Percentiles rank a stretch among this genome's conserved stretches.
Evolutionary conservation across 1,140 invertebrate genomes (phyloP).

Genomic region (Leptopilina clavipes): DNA sequence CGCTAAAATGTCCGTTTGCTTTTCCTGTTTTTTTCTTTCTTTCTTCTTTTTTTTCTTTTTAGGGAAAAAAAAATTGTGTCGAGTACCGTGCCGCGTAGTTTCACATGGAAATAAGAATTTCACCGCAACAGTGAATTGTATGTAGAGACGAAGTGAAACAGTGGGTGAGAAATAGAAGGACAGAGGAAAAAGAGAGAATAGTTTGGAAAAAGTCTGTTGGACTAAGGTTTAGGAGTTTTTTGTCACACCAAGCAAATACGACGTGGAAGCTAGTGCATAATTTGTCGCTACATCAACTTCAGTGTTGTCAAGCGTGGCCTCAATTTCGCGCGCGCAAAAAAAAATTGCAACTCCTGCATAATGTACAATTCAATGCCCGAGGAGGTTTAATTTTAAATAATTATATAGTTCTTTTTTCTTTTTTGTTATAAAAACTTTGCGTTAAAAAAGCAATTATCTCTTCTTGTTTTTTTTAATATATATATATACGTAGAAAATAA

Average conservation of each 20-base stretch:
- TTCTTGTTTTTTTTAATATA: too few species aligned
- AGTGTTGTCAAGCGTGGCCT: not conserved
- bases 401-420: not conserved
- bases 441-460: too few species aligned
- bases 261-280: slow-evolving; percentile 14
- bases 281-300: slow-evolving; percentile 11
- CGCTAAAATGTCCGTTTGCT: slow-evolving; percentile 23
- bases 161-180: not conserved
- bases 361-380: slow-evolving; percentile 12
- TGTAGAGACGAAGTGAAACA: slow-evolving; percentile 3
- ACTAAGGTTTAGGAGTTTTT: slow-evolving; percentile 13
- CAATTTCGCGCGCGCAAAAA: not conserved
- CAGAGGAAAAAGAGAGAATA: not conserved
- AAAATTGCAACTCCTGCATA: not conserved
- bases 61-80: not conserved
- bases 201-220: slow-evolving; percentile 1
- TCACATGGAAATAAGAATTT: slow-evolving; percentile 26
- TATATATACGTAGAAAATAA: too few species aligned
- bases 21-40: not conserved
- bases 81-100: not conserved
- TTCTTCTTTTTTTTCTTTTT: too few species aligned
- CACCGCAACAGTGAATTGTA: not conserved
- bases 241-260: slow-evolving; percentile 7
- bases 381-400: slow-evolving; percentile 1
- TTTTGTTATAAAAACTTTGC: not conserved